Conservation (phyloP, 1,140 invertebrate species). For the Drosophila mojavensis region DNA sequence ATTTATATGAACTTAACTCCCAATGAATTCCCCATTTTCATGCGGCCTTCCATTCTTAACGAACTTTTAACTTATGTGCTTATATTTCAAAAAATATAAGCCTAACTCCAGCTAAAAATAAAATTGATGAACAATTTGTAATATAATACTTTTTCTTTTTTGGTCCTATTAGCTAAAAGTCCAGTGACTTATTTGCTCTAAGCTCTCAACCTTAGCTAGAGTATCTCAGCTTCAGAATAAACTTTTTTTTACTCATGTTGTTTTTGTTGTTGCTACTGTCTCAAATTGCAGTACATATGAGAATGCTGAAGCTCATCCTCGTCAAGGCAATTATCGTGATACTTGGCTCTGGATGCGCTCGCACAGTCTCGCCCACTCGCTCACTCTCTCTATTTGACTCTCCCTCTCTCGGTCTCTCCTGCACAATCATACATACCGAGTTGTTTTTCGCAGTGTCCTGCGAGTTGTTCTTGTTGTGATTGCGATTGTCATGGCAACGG, state of each 20-base stretch:
- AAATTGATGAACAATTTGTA: slow-evolving; percentile 1
- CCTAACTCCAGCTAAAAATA: too few species aligned
- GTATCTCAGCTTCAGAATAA: slow-evolving; percentile 4
- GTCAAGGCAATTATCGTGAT: slow-evolving; percentile 59
- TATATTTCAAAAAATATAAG: too few species aligned
- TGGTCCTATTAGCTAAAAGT: slow-evolving; percentile 1
- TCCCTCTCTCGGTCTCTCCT: background rate
- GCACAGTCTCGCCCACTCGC: too few species aligned
- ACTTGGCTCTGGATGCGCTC: slow-evolving; percentile 21
- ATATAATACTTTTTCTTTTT: slow-evolving; percentile 1
- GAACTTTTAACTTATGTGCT: too few species aligned
- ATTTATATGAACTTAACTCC: too few species aligned
- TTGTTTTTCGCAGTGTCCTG: slow-evolving; percentile 33
- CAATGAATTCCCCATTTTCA: too few species aligned
- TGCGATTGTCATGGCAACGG: slow-evolving; percentile 73
- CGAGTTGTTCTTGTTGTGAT: slow-evolving; percentile 51
- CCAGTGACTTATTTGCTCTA: background rate
- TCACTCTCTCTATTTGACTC: too few species aligned
- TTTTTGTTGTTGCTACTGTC: background rate
- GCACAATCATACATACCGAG: slow-evolving; percentile 2
- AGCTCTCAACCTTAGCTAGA: slow-evolving; percentile 1
- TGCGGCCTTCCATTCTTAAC: too few species aligned
- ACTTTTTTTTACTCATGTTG: background rate
- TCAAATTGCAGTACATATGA: slow-evolving; percentile 35
- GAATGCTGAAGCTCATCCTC: slow-evolving; percentile 35